Percentiles rank a stretch among this genome's conserved stretches.
These are phyloP conservation scores for Hystrix cristata DNA, from an alignment of 2,113 vertebrate species.

Conservation along the genomic window DNA sequence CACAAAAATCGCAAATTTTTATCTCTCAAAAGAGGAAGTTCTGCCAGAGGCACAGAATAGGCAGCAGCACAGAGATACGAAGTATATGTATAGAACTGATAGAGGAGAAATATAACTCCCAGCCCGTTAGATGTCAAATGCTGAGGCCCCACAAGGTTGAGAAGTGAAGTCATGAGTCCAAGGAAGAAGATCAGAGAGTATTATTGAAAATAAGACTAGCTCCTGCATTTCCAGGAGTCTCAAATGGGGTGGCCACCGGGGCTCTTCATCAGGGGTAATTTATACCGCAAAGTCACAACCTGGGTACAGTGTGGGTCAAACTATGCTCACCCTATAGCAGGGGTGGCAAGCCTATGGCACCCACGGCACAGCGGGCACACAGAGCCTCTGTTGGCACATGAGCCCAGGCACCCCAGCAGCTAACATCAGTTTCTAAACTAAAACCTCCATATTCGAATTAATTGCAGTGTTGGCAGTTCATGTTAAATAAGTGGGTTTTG, in stretches of 20 bases:
- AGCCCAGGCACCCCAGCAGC: neutral
- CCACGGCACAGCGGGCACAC: neutral
- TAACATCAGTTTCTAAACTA: neutral
- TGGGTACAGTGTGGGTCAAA: neutral
- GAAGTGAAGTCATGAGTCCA: neutral
- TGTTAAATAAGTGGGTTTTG: neutral
- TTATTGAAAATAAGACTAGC: neutral
- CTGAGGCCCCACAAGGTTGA: neutral
- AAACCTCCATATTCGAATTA: neutral
- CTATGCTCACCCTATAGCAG: neutral
- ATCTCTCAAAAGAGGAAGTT: neutral
- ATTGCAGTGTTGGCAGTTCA: neutral
- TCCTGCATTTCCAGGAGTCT: neutral
- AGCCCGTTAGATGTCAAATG: neutral
- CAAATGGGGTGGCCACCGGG: neutral
- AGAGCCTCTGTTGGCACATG: neutral
- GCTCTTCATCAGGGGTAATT: neutral
- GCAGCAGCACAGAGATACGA: neutral
- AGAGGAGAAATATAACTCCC: neutral
- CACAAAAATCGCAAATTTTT: neutral
- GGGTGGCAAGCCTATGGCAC: neutral
- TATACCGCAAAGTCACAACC: neutral
- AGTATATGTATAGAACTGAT: neutral
- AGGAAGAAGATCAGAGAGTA: neutral
- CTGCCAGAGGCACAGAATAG: neutral